These are phyloP conservation scores for Gastracanthus pulcherrimus DNA, from an alignment of 2,888 invertebrate species.

Conservation along the genomic window DNA sequence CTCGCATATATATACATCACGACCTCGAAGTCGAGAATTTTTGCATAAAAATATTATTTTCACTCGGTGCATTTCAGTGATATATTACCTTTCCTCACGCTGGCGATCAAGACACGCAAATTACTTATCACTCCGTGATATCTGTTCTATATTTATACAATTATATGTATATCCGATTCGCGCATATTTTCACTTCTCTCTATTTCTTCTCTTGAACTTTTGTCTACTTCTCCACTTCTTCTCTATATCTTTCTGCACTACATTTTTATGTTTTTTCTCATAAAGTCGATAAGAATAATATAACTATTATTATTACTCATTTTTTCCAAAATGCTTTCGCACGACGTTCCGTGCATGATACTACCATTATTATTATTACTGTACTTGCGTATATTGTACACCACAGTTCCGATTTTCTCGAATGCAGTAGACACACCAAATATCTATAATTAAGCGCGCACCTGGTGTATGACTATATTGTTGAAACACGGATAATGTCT, in stretches of 20 bases:
- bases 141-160: background rate
- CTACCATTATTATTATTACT: slow-evolving; percentile 11
- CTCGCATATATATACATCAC: background rate
- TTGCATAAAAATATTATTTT: background rate
- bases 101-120: slow-evolving; percentile 12
- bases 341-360: slow-evolving; percentile 39
- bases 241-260: slow-evolving; percentile 37
- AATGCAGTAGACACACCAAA: slow-evolving; percentile 26
- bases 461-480: background rate
- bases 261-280: slow-evolving; percentile 15
- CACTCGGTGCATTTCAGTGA: background rate
- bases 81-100: background rate
- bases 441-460: background rate
- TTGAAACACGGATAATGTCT: background rate
- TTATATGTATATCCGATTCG: background rate
- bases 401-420: background rate
- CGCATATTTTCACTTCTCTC: slow-evolving; percentile 23
- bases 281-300: background rate
- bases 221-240: slow-evolving; percentile 23
- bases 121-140: background rate
- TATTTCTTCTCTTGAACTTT: slow-evolving; percentile 26
- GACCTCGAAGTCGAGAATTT: background rate
- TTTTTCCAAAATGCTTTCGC: slow-evolving; percentile 25
- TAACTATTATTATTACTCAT: background rate
- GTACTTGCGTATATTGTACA: slow-evolving; percentile 3